Evolutionary conservation across 2,888 invertebrate genomes (phyloP).

Genomic region (Polietes domitor): DNA sequence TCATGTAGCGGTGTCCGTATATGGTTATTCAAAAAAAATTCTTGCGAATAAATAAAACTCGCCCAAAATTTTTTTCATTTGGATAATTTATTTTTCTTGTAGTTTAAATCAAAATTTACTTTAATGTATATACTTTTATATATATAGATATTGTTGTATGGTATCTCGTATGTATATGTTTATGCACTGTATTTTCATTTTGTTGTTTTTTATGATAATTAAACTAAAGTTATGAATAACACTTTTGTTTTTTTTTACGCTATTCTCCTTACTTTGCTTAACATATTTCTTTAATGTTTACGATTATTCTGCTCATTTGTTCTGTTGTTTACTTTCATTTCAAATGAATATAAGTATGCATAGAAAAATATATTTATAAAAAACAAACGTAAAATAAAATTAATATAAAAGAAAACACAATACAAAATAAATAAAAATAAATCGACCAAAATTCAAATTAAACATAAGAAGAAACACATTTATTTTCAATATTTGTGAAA

Average conservation of each 20-base stretch:
- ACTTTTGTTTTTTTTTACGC: conserved; percentile 9
- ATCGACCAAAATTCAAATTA: background rate
- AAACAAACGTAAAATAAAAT: background rate
- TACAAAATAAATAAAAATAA: background rate
- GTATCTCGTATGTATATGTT: conserved; percentile 54
- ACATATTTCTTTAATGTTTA: conserved; percentile 30
- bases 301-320: conserved; percentile 17
- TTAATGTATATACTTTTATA: conserved; percentile 57
- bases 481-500: background rate
- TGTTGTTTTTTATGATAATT: conserved; percentile 56
- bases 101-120: conserved; percentile 42
- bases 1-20: no score
- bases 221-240: conserved; percentile 61
- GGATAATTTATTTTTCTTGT: conserved; percentile 45
- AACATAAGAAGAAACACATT: background rate
- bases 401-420: background rate
- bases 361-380: conserved; percentile 46
- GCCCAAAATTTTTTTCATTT: conserved; percentile 13
- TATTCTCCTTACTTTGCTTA: conserved; percentile 14
- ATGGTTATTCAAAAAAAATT: no score
- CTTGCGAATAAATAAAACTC: background rate
- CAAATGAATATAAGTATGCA: conserved; percentile 34
- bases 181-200: conserved; percentile 48
- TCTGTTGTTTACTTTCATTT: conserved; percentile 10
- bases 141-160: conserved; percentile 64